Evolutionary conservation across 2,888 invertebrate genomes (phyloP).

Genomic region (Diabrotica balteata): DNA sequence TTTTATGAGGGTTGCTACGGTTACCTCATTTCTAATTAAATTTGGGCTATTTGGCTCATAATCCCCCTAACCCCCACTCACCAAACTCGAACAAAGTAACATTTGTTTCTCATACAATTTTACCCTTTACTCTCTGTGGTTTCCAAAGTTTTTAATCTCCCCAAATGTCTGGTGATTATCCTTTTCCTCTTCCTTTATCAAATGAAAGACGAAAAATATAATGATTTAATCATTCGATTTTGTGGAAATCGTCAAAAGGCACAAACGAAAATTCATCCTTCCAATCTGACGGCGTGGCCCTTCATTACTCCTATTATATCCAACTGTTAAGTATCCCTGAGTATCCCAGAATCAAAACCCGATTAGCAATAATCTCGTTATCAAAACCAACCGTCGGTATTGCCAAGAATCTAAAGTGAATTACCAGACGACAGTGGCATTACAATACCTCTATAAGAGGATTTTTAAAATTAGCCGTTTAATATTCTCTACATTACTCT

Average conservation of each 20-base stretch:
- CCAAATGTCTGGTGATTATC: slow-evolving; percentile 3
- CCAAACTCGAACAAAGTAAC: too few relatives aligned
- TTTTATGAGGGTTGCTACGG: too few relatives aligned
- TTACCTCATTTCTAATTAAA: too few relatives aligned
- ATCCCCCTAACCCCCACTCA: too few relatives aligned
- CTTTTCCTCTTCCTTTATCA: neutral
- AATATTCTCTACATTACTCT: too few relatives aligned
- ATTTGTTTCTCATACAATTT: too few relatives aligned
- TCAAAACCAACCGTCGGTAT: slow-evolving; percentile 8
- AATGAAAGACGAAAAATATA: slow-evolving; percentile 1
- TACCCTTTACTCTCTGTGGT: neutral
- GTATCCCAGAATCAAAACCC: slow-evolving; percentile 4
- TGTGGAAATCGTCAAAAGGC: neutral
- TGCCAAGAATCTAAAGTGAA: slow-evolving; percentile 4
- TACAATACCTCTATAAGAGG: too few relatives aligned
- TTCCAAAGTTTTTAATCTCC: neutral
- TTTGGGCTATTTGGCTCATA: too few relatives aligned
- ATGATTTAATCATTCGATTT: slow-evolving; percentile 5
- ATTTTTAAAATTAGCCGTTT: too few relatives aligned
- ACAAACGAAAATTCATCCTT: slow-evolving; percentile 3
- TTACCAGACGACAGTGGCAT: neutral
- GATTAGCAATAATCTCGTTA: slow-evolving; percentile 15
- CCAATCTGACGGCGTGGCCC: neutral
- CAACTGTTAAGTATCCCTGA: slow-evolving; percentile 6
- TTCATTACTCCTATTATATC: slow-evolving; percentile 8